Conservation (phyloP, 2,888 invertebrate species). For the Heliconius ethilla region DNA sequence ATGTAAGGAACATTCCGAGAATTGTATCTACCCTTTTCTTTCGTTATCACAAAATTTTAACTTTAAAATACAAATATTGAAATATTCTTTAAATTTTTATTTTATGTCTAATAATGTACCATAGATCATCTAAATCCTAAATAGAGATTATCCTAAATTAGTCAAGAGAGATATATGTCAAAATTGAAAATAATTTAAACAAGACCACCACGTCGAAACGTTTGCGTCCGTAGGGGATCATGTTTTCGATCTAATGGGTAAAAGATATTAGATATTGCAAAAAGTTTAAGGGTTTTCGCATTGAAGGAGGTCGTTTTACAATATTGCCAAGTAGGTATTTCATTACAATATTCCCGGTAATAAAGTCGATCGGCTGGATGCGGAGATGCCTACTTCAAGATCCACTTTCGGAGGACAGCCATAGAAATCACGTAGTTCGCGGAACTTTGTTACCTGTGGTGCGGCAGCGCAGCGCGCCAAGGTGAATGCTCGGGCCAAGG, state of each 20-base stretch:
- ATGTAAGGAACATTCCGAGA: constrained; percentile 56
- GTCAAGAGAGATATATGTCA: constrained; percentile 56
- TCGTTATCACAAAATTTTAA: background rate
- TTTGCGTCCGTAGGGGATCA: constrained; percentile 50
- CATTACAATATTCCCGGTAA: constrained; percentile 71
- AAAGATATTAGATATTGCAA: constrained; percentile 52
- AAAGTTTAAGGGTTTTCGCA: constrained; percentile 46
- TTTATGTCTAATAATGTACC: background rate
- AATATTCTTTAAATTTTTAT: background rate
- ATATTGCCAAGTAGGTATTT: constrained; percentile 58
- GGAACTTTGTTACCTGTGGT: constrained; percentile 82
- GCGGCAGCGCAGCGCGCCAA: constrained; percentile 78
- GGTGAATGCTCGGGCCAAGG: constrained; percentile 82
- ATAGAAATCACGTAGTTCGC: constrained; percentile 81
- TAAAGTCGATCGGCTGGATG: constrained; percentile 60
- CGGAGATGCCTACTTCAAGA: constrained; percentile 61
- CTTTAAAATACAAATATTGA: too few species aligned
- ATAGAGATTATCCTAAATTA: constrained; percentile 59
- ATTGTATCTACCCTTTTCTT: constrained; percentile 40
- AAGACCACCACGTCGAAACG: constrained; percentile 68
- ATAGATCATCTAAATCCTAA: constrained; percentile 46
- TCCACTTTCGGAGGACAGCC: constrained; percentile 75
- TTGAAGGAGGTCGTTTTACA: constrained; percentile 48
- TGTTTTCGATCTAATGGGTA: constrained; percentile 49
- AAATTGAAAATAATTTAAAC: constrained; percentile 43